Base-by-base conservation (phyloP, 1,140 invertebrate species). In the Magallana angulata region DNA sequence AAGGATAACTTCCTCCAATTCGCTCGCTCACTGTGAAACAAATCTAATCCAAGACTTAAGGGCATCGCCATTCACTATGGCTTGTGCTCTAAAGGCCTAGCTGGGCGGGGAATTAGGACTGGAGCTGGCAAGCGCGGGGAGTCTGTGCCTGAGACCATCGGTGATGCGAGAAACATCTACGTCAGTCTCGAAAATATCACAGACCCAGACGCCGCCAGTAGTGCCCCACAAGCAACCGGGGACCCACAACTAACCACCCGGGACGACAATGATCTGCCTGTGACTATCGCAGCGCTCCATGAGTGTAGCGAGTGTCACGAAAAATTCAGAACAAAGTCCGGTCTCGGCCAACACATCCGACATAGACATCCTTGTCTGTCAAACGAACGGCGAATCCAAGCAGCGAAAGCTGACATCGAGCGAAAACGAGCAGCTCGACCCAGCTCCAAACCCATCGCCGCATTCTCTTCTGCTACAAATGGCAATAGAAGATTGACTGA, bases 341-440 rank as follows among this genome's bases (percentile, higher is more conserved):
- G 84, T 6, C 16, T 85, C 9, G 58, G 58, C n/a, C 84, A 85
- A 24, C 62, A 85, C 30, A 64, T 68, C 14, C 3, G 62, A n/a
- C 56, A 18, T 16, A 57, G 5, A 9, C 84, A 85, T 57, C 84
- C 83, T 5, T 30, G 30, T 7, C 16, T 85, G 24, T 30, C 16
- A 16, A 85, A 85, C 6, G 14, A 16, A 9, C 3, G 64, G 16
- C 60, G 84, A 9, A 85, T 85, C 18, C 5, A 71, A n/a, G 36
- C 30, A 11, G 62, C 16, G 4, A 11, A 71, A 57, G 3, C 9
- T 12, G 84, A 71, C 18, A 85, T 18, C 4, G 62, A 71, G 16
- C 5, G 62, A 48, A 85, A 85, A 85, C 58, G 56, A 64, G 12
- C 14, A 6, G 62, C n/a, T 7, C n/a, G 7, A 58, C 0, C n/a